phyloP scores from a whole-genome alignment of 2,113 vertebrate species.

The Trinectes maculatus region DNA sequence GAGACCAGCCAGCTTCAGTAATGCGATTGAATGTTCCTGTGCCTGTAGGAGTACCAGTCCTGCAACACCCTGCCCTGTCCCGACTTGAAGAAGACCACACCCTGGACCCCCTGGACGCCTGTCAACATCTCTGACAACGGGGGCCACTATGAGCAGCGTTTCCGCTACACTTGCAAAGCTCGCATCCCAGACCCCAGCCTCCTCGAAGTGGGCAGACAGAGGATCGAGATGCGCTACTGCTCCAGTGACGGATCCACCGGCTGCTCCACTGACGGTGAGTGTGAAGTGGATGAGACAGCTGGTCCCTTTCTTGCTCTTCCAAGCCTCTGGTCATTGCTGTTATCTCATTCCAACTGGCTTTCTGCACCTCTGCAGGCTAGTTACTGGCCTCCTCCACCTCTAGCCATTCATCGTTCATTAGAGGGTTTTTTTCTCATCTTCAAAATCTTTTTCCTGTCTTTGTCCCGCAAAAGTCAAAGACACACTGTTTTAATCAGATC shows the following conservation, averaged over 20 bases:
- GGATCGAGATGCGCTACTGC: slow-evolving; percentile 98
- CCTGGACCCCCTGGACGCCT: slow-evolving; percentile 96
- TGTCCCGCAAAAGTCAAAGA: slow-evolving; percentile 35
- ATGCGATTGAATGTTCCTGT: neutral
- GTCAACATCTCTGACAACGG: slow-evolving; percentile 98
- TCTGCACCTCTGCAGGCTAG: slow-evolving; percentile 18
- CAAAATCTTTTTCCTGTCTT: slow-evolving; percentile 25
- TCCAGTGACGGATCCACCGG: slow-evolving; percentile 94
- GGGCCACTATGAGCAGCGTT: slow-evolving; percentile 95
- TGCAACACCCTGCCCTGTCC: slow-evolving; percentile 93
- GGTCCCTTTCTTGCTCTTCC: slow-evolving; percentile 34
- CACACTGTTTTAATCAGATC: slow-evolving; percentile 30
- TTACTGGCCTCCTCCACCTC: slow-evolving; percentile 38
- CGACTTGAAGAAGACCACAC: slow-evolving; percentile 96
- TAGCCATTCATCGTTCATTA: slow-evolving; percentile 28
- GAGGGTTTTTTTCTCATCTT: neutral
- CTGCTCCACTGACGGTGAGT: slow-evolving; percentile 94
- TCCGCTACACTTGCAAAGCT: slow-evolving; percentile 96
- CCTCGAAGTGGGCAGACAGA: slow-evolving; percentile 93
- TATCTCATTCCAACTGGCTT: slow-evolving; percentile 38
- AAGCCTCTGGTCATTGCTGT: slow-evolving; percentile 36
- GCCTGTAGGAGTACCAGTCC: slow-evolving; percentile 90
- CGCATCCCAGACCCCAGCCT: slow-evolving; percentile 89
- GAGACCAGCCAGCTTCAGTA: neutral
- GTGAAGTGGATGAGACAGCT: slow-evolving; percentile 24